These are phyloP conservation scores for Zosterops hypoxanthus DNA, from an alignment of 2,113 vertebrate species.

Conservation along the genomic window DNA sequence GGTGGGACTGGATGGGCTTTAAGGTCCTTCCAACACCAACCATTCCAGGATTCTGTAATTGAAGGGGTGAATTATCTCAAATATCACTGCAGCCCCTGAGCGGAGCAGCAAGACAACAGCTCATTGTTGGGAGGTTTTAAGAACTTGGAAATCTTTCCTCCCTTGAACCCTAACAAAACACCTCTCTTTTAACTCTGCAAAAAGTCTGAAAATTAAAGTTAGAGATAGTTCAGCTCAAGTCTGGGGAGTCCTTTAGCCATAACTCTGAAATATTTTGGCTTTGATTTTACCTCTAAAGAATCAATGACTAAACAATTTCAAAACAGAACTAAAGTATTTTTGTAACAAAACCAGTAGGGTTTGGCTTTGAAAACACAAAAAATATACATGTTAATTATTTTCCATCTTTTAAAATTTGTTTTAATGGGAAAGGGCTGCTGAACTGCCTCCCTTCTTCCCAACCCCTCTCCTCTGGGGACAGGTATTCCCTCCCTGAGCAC, in stretches of 20 bases:
- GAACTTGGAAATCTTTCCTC: not conserved
- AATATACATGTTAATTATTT: rapidly evolving
- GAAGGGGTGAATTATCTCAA: not conserved
- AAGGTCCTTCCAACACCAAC: not conserved
- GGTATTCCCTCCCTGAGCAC: not conserved
- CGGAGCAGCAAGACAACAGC: not conserved
- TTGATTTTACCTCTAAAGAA: not conserved
- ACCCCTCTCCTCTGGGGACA: not conserved
- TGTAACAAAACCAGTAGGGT: rapidly evolving
- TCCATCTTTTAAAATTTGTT: not conserved
- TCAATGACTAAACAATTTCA: not conserved
- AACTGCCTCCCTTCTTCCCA: not conserved
- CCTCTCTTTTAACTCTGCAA: not conserved
- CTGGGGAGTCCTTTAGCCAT: not conserved
- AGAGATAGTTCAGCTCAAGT: not conserved
- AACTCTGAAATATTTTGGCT: not conserved
- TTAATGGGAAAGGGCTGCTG: not conserved
- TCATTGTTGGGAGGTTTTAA: not conserved
- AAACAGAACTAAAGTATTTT: not conserved
- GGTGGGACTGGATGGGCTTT: not conserved
- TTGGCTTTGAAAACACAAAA: not conserved
- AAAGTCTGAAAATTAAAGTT: not conserved
- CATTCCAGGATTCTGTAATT: rapidly evolving
- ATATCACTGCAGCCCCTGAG: not conserved
- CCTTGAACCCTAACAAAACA: not conserved